Evolutionary conservation across 2,888 invertebrate genomes (phyloP).

Genomic region (Ptychoptera contaminata): DNA sequence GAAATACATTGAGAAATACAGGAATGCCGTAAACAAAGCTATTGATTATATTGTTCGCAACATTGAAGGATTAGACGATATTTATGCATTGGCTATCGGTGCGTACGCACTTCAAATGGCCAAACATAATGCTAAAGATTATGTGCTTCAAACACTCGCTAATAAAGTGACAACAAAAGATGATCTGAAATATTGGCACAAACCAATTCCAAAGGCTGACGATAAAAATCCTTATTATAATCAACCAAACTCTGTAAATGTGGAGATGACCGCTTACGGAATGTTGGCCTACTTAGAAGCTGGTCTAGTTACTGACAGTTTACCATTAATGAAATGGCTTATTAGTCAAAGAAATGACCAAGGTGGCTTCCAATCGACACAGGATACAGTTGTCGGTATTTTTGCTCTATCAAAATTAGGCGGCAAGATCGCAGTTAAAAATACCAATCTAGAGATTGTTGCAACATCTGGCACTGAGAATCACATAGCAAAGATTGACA

Average conservation of each 20-base stretch:
- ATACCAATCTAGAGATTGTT: slow-evolving; percentile 27
- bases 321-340: slow-evolving; percentile 56
- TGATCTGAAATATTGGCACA: slow-evolving; percentile 71
- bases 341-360: slow-evolving; percentile 45
- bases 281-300: slow-evolving; percentile 49
- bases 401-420: slow-evolving; percentile 53
- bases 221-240: slow-evolving; percentile 48
- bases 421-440: slow-evolving; percentile 34
- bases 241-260: slow-evolving; percentile 46
- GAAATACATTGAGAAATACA: slow-evolving; percentile 30
- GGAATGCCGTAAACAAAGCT: slow-evolving; percentile 56
- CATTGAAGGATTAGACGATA: slow-evolving; percentile 43
- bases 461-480: slow-evolving; percentile 26
- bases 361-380: slow-evolving; percentile 63
- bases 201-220: slow-evolving; percentile 36
- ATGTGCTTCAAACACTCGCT: slow-evolving; percentile 41
- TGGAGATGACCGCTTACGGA: slow-evolving; percentile 82
- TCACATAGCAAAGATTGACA: slow-evolving; percentile 47
- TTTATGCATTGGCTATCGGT: slow-evolving; percentile 62
- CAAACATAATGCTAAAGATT: slow-evolving; percentile 50
- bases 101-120: slow-evolving; percentile 63
- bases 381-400: slow-evolving; percentile 62
- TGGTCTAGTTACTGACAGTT: slow-evolving; percentile 17
- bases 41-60: slow-evolving; percentile 56
- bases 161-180: slow-evolving; percentile 34